Base-by-base conservation (phyloP, 2,797 vertebrate species). In the Australoheros facetus region DNA sequence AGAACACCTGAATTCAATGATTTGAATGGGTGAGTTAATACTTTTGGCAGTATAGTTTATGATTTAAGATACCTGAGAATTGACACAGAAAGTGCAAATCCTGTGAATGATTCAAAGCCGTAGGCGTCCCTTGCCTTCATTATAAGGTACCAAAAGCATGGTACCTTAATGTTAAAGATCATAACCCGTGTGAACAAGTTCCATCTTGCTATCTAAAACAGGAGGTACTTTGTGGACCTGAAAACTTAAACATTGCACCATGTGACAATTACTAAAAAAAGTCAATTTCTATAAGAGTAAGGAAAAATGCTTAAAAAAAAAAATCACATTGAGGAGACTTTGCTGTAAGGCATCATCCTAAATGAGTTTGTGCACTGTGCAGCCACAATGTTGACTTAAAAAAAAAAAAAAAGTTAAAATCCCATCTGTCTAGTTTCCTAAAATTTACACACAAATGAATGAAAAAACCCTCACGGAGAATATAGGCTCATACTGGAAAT, bases 21-120 rank as follows among this genome's bases (percentile, higher is more conserved):
- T 37, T 37, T 11, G 3, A 11, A 37, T 37, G 37, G 37, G 9
- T 37, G 37, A 10, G 37, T 37, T 37, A 3, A 11, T 37, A 37
- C 9, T 37, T 37, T 37, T 37, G 37, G 37, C 37, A 37, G 8
- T 37, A 37, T 37, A 11, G 37, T 37, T 3, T 71, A 6, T 77
- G 28, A 75, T 21, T 73, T 34, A 32, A 84, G 57, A 87, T 78
- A 81, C 91, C 91, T 91, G 90, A 93, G 90, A 84, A 80, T 16
- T 53, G 54, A 77, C 82, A 80, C 59, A 71, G 16, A 79, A 56
- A 76, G 70, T 85, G 78, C 55, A 87, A 84, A 77, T 86, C 45
- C 55, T 57, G 57, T 78, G 66, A 77, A 58, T 70, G 23, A 78
- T 7, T 3, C 3, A 8, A 82, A 39, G 48, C 48, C 21, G 19